Evolutionary conservation across 2,113 vertebrate genomes (phyloP), one percentile per base, ranked within the genome.

Genomic region (Rhadina sibilatrix): DNA sequence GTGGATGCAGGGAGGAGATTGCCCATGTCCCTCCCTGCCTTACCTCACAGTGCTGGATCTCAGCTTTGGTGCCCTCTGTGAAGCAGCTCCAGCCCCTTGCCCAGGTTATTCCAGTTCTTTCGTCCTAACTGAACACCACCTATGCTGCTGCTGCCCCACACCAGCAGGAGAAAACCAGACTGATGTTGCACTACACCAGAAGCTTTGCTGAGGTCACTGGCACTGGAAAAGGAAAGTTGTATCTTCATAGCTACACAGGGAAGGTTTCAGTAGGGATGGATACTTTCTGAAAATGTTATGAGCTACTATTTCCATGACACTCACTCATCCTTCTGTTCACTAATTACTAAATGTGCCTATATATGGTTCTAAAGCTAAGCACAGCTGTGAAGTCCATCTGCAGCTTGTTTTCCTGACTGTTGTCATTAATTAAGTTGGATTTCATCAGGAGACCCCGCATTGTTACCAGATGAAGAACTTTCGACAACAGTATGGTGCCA

Each of bases 401-500:
- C 37, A 66, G 9, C 47, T 90, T 71, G 17, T 72, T 90, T 87
- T 63, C 50, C 10, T 80, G 27, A 52, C n/a, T 85, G 40, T 70
- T 75, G 64, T 57, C 30, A 53, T 83, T 96, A 77, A 59, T 70
- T 90, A 56, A 52, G 10, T 59, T 91, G 86, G 56, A 44, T 52
- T 86, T 68, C 56, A 64, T 44, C 76, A 64, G 20, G 47, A 87
- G 4, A 54, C 7, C 12, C 15, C 8, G n/a, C 16, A 15, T 16
- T 76, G 46, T 61, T 69, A 94, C 35, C 60, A 94, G 57, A 79
- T 72, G 56, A 89, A 94, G 35, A 89, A 63, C 15, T 16, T 9
- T 38, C 0, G 0, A 52, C 38, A 86, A 2, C 2, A 0, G 6
- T 80, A 11, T 0, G 0, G 12, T 53, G 31, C 14, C 0, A 0